These are phyloP conservation scores for Mythimna vitellina DNA, from an alignment of 2,888 invertebrate genomes.

Conservation along the genomic window DNA sequence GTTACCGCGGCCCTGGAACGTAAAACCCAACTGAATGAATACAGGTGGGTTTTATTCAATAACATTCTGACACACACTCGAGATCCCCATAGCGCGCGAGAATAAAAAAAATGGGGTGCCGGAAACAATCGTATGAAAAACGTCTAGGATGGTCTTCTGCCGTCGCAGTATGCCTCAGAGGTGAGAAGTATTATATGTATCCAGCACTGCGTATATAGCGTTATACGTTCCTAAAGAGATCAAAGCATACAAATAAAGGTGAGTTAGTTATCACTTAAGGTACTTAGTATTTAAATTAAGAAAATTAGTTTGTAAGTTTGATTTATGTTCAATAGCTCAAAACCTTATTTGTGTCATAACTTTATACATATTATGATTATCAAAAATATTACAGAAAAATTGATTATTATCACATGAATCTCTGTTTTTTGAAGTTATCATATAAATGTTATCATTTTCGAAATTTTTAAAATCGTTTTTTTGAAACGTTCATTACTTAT, in stretches of 20 bases:
- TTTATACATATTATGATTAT: neutral
- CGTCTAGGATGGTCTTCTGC: too few relatives aligned
- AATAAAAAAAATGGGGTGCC: too few relatives aligned
- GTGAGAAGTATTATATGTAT: too few relatives aligned
- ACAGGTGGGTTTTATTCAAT: too few relatives aligned
- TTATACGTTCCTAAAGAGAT: neutral
- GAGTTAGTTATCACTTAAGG: constrained; percentile 8
- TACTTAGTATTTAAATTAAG: neutral
- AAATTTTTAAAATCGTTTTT: constrained; percentile 8
- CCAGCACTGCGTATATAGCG: too few relatives aligned
- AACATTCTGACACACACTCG: too few relatives aligned
- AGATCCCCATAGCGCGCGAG: too few relatives aligned
- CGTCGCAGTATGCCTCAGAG: too few relatives aligned
- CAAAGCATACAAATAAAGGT: neutral
- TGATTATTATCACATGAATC: constrained; percentile 26
- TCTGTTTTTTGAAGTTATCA: neutral
- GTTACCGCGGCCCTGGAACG: too few relatives aligned
- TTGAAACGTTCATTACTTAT: neutral
- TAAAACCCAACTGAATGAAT: too few relatives aligned
- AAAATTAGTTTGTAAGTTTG: neutral
- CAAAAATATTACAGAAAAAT: neutral
- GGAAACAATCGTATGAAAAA: too few relatives aligned
- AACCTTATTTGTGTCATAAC: neutral
- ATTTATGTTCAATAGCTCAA: constrained; percentile 4
- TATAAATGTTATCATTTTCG: neutral